phyloP scores from a whole-genome alignment of 2,797 vertebrate genomes.

The Mycteria americana region DNA sequence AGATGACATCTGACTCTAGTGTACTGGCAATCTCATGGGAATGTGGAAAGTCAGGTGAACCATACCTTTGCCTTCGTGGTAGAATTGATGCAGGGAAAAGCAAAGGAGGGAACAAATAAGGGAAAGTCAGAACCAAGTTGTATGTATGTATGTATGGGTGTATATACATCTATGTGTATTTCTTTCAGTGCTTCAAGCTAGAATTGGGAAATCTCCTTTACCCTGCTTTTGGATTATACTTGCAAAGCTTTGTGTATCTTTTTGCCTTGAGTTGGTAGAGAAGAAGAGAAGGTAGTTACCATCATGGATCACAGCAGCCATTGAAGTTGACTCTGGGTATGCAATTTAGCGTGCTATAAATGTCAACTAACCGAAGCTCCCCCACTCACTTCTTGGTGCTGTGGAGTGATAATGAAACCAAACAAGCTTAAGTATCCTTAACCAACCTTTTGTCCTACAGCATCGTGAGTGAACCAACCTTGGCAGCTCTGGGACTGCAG shows the following conservation, averaged over 20 bases:
- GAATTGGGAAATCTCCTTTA: not conserved
- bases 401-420: not conserved
- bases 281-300: not conserved
- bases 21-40: not conserved
- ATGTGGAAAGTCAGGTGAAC: not conserved
- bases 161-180: fast-evolving
- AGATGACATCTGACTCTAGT: not conserved
- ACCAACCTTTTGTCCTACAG: not conserved
- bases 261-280: not conserved
- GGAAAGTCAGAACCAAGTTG: not conserved
- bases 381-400: not conserved
- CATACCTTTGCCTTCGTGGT: not conserved
- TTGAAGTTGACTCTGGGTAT: not conserved
- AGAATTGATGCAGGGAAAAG: not conserved
- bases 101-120: not conserved
- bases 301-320: not conserved
- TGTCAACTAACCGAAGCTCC: not conserved
- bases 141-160: too few species aligned
- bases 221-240: not conserved
- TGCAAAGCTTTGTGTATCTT: not conserved
- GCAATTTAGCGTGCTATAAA: not conserved
- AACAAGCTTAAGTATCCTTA: not conserved
- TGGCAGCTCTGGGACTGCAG: not conserved
- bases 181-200: not conserved
- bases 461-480: not conserved